Base-by-base conservation (phyloP, 2,888 invertebrate species). In the Thecocarcelia acutangulata region DNA sequence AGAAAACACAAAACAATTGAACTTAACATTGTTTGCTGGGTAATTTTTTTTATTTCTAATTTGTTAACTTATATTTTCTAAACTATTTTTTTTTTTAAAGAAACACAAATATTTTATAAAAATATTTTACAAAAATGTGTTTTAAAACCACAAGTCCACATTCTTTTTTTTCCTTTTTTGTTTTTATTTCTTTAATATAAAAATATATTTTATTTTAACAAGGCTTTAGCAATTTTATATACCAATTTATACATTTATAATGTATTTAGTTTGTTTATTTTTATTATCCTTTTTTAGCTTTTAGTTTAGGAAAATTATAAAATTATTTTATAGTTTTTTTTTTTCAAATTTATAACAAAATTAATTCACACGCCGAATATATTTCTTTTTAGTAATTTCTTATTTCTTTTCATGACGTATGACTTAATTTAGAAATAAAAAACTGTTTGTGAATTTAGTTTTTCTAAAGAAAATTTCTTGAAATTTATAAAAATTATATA, bases 281-380 rank as follows among this genome's bases (percentile, higher is more conserved):
- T 61, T 66, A 76, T 73, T 33, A 6, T 33, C 8, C 63, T 74
- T 80, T 74, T 56, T 48, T 75, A 79, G 73, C 59, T 79, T 79
- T 81, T 79, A 75, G 61, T 83, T 83, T 83, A 83, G 79, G 70
- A 68, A 83, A 83, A 78, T 80, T 75, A 73, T 61, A 68, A 83
- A 83, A 78, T 80, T 75, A 73, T 61, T 74, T 76, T 66, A 70
- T 66, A 74, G 56, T 74, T 48, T 80, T 64, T 8, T 64, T 56
- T 77, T 64, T 75, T 66, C 56, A 50, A 63, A 63, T 15, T 66
- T 19, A 68, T 61, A 72, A 17, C 21, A 61, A 40, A 50, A 48
- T 15, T 6, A 46, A 61, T 61, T 24, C 37, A 28, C 19, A 44
- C 46, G 44, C 58, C 52, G 28, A n/a, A n/a, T 50, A 76, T 59